A percentile compares a stretch with the other conserved stretches of the same genome.
These are phyloP conservation scores for Saturnia pavonia DNA, from an alignment of 2,888 invertebrate genomes.

Conservation along the genomic window DNA sequence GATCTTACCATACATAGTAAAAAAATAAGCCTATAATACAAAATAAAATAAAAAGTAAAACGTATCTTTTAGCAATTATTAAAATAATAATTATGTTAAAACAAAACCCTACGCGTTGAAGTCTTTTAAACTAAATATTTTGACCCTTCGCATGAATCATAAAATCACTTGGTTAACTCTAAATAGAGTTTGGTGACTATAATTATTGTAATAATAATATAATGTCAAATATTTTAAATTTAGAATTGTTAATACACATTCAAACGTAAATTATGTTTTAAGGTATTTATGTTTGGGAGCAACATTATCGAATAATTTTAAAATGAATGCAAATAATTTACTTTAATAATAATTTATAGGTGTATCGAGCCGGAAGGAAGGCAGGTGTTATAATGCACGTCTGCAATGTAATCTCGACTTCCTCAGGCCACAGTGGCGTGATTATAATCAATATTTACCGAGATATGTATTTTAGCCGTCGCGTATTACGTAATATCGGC, in stretches of 20 bases:
- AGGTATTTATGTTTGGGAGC: too few species aligned
- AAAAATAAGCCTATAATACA: too few species aligned
- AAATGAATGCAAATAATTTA: conserved; percentile 1
- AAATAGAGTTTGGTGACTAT: not conserved
- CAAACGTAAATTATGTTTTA: not conserved
- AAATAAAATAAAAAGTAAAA: not conserved
- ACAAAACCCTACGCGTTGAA: conserved; percentile 63
- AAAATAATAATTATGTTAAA: not conserved
- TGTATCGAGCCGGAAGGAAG: conserved; percentile 24
- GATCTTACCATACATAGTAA: too few species aligned
- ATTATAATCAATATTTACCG: conserved; percentile 76
- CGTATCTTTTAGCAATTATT: not conserved
- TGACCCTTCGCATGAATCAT: conserved; percentile 26
- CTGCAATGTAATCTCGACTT: conserved; percentile 53
- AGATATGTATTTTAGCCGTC: conserved; percentile 60
- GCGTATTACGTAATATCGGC: conserved; percentile 65
- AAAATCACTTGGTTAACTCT: not conserved
- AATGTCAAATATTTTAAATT: not conserved
- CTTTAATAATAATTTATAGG: not conserved
- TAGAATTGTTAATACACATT: not conserved
- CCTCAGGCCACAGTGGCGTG: conserved; percentile 60
- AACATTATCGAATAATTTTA: not conserved
- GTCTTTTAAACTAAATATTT: conserved; percentile 62
- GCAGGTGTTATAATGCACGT: conserved; percentile 59
- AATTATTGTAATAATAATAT: not conserved